These are phyloP conservation scores for Muscidifurax raptorellus DNA, from an alignment of 1,140 invertebrate species.

Conservation along the genomic window DNA sequence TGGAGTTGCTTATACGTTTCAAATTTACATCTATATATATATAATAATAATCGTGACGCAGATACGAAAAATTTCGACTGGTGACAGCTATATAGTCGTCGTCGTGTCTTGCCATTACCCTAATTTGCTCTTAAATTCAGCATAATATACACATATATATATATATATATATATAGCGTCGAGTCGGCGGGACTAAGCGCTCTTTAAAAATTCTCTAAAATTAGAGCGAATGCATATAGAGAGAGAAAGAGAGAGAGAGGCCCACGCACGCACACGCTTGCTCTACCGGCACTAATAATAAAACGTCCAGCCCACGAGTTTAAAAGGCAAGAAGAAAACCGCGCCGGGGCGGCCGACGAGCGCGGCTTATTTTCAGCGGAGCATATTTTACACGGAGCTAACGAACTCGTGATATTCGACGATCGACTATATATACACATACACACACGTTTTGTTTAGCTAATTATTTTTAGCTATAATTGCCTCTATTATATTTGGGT, in stretches of 20 bases:
- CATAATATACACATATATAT: no score
- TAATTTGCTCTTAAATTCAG: constrained; percentile 31
- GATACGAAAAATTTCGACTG: constrained; percentile 3
- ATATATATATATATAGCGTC: no score
- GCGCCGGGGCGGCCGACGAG: neutral
- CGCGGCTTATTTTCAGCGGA: constrained; percentile 38
- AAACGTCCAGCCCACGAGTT: constrained; percentile 27
- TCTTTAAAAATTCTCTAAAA: constrained; percentile 39
- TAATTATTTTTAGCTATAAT: neutral
- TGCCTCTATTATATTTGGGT: no score
- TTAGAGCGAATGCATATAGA: constrained; percentile 35
- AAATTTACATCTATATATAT: neutral
- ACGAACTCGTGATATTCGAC: constrained; percentile 31
- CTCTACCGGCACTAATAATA: constrained; percentile 26
- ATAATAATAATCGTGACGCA: neutral
- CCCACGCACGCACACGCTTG: neutral
- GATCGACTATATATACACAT: neutral
- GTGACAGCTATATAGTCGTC: neutral
- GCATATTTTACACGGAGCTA: constrained; percentile 12
- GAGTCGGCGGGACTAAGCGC: neutral
- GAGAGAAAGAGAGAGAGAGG: neutral
- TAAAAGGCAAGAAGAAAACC: constrained; percentile 3
- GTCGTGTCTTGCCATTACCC: constrained; percentile 23
- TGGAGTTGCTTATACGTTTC: neutral
- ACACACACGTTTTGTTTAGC: no score